A percentile compares a stretch with the other conserved stretches of the same genome.
Conservation (phyloP, 2,797 vertebrate genomes). For the Anguilla marmorata region DNA sequence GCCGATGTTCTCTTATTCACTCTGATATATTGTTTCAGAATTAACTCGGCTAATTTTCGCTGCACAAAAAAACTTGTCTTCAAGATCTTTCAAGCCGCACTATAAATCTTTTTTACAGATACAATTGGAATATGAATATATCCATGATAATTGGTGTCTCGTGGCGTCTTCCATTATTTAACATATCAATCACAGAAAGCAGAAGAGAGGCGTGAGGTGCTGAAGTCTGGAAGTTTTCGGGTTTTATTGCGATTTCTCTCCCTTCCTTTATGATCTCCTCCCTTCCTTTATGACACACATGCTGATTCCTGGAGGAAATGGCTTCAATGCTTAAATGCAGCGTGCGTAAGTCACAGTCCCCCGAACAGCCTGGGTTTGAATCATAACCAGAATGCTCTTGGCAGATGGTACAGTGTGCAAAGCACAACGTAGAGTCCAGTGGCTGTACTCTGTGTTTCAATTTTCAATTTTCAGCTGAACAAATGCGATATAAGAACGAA, state of each 20-base stretch:
- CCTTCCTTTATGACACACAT: background rate
- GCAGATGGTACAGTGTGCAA: background rate
- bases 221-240: background rate
- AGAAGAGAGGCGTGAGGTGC: background rate
- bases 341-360: background rate
- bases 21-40: background rate
- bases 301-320: background rate
- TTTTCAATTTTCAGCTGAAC: background rate
- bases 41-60: background rate
- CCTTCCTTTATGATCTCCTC: background rate
- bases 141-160: constrained; percentile 1
- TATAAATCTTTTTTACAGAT: constrained; percentile 25
- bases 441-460: background rate
- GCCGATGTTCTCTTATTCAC: background rate
- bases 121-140: constrained; percentile 31
- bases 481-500: no score
- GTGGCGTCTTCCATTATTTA: constrained; percentile 34
- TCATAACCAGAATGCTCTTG: background rate
- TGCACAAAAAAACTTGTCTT: background rate
- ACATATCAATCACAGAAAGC: background rate
- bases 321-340: background rate
- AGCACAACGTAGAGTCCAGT: background rate
- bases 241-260: background rate
- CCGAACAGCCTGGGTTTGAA: background rate
- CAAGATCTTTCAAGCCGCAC: constrained; percentile 12